Conservation (phyloP, 2,797 vertebrate genomes). For the Molossus alvarezi region DNA sequence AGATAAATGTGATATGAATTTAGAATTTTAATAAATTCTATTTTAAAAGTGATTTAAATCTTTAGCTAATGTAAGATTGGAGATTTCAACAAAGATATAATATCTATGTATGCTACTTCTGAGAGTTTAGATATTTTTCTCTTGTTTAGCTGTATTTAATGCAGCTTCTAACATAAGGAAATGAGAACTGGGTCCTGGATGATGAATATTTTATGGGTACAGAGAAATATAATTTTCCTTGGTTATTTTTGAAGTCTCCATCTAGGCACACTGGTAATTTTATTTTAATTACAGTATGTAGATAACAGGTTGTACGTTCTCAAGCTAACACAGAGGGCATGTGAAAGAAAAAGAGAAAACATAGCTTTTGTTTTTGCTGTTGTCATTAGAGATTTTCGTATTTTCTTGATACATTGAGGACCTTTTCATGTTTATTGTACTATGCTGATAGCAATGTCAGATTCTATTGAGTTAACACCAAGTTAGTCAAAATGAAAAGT, state of each 20-base stretch:
- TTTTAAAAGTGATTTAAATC: conserved; percentile 84
- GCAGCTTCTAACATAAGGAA: conserved; percentile 78
- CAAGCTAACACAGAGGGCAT: conserved; percentile 80
- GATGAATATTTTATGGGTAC: conserved; percentile 77
- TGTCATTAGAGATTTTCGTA: conserved; percentile 86
- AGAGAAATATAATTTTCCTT: conserved; percentile 84
- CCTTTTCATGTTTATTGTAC: conserved; percentile 87
- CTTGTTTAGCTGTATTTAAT: conserved; percentile 64
- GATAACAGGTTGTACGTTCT: conserved; percentile 85
- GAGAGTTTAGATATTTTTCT: conserved; percentile 73
- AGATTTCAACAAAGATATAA: conserved; percentile 71
- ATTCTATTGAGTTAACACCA: conserved; percentile 87
- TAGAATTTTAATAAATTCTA: conserved; percentile 82
- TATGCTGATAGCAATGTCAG: conserved; percentile 84
- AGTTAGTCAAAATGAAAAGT: conserved; percentile 74
- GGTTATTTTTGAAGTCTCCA: conserved; percentile 85
- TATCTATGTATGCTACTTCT: conserved; percentile 67
- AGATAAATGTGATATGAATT: conserved; percentile 81
- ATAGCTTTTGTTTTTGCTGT: conserved; percentile 87
- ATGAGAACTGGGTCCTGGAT: conserved; percentile 82
- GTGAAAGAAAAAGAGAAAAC: conserved; percentile 82
- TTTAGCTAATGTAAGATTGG: conserved; percentile 80
- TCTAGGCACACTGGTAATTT: conserved; percentile 84
- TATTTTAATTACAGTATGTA: conserved; percentile 83
- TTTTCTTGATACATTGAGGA: conserved; percentile 86